These are phyloP conservation scores for Embidobia sp. DNA, from an alignment of 2,888 invertebrate genomes.

Conservation along the genomic window DNA sequence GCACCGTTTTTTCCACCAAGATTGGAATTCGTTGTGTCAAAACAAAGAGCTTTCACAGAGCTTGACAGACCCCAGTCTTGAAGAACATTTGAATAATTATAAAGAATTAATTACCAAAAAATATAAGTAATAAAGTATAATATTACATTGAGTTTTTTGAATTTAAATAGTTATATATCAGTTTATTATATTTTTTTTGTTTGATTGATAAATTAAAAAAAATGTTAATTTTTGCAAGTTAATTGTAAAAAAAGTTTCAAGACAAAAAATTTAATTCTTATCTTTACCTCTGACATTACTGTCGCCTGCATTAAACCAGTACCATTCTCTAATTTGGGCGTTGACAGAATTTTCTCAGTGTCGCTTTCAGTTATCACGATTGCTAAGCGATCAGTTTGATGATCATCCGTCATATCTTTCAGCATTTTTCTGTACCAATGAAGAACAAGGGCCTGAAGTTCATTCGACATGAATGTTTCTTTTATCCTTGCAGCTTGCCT, in stretches of 20 bases:
- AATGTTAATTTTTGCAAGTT: too few species aligned
- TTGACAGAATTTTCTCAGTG: conserved; percentile 22
- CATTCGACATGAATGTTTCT: conserved; percentile 16
- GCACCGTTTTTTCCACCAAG: conserved; percentile 15
- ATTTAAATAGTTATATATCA: too few species aligned
- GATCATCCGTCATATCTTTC: conserved; percentile 1
- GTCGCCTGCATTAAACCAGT: conserved; percentile 18
- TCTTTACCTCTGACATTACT: conserved; percentile 11
- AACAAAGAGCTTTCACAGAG: conserved; percentile 4
- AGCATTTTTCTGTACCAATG: conserved; percentile 33
- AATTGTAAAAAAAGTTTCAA: too few species aligned
- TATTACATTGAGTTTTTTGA: too few species aligned
- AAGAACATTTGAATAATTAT: conserved; percentile 13
- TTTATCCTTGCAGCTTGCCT: conserved; percentile 5
- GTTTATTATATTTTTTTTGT: background rate
- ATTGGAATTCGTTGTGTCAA: conserved; percentile 17
- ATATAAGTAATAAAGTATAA: too few species aligned
- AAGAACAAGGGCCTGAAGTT: conserved; percentile 2
- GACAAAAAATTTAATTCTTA: background rate
- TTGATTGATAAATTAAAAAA: background rate
- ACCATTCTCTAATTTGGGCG: conserved; percentile 27
- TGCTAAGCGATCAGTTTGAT: background rate
- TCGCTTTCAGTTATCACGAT: conserved; percentile 11
- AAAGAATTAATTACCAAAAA: conserved; percentile 9
- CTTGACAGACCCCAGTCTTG: conserved; percentile 27